Base-by-base conservation (phyloP, 2,113 vertebrate species). In the Lota lota region DNA sequence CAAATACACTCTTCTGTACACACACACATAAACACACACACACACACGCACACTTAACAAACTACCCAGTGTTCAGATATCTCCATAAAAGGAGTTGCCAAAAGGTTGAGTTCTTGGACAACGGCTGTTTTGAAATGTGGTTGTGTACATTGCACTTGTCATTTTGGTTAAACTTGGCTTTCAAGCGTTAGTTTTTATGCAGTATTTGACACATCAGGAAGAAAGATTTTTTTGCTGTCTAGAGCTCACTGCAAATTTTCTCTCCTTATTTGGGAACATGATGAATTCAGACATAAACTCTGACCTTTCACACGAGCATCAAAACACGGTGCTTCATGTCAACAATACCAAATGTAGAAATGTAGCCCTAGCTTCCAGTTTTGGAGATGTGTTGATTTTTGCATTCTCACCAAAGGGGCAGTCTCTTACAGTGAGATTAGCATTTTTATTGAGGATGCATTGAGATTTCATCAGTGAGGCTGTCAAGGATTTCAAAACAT, bases 141-240 rank as follows among this genome's bases (percentile, higher is more conserved):
- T 58, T 80, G 83, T 83, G 79, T 87, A 79, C 68, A 66, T 70
- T 22, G 68, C 5, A 28, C n/a, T 78, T 78, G 81, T 84, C 79
- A 56, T 67, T 73, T 65, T 47, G 22, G 20, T 66, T 66, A 77
- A 62, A 61, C 67, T 75, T 75, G 70, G 76, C 67, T 75, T 28
- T 64, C 62, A 62, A 56, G 18, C 53, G 40, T 47, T 14, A 6
- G 53, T n/a, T 56, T 68, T 83, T 61, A 64, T 57, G 65, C 62
- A 5, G 24, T 11, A 16, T n/a, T 17, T 12, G 5, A 17, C 61
- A 56, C 62, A 16, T 58, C 51, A 40, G 17, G 62, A 53, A 61
- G 69, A 78, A 40, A 47, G 78, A 82, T 28, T 12, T 53, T 63
- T 68, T 67, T 22, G 8, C 22, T 22, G 58, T 62, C 68, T 64